Evolutionary conservation across 2,888 invertebrate species (phyloP).

Genomic region (Lysandra bellargus): DNA sequence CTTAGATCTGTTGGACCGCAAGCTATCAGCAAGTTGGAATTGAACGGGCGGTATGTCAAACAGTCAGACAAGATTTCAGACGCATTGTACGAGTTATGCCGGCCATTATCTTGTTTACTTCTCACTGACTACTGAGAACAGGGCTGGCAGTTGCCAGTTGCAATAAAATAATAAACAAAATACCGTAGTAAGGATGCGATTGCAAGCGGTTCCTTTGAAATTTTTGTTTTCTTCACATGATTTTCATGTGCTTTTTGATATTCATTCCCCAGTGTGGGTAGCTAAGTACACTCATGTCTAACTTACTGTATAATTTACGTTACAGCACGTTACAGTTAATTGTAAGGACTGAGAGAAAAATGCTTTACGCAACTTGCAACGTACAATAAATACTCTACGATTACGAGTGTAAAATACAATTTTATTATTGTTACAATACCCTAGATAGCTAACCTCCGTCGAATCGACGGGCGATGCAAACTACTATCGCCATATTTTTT

Average conservation of each 20-base stretch:
- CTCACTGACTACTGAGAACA: constrained; percentile 52
- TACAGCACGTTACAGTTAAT: neutral
- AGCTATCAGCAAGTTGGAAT: constrained; percentile 48
- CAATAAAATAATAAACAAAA: neutral
- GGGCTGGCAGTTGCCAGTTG: constrained; percentile 41
- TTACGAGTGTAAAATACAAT: no score
- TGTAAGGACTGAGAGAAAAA: neutral
- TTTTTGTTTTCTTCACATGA: neutral
- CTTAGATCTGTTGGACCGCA: constrained; percentile 38
- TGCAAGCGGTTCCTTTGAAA: neutral
- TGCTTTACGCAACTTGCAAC: neutral
- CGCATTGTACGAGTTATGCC: constrained; percentile 73
- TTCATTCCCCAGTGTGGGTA: no score
- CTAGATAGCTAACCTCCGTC: no score
- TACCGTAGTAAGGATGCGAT: neutral
- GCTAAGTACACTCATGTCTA: no score
- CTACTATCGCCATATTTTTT: no score
- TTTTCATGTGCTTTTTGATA: neutral
- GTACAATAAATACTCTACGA: neutral
- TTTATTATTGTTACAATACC: no score
- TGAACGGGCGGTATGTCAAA: constrained; percentile 70
- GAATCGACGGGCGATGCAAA: no score
- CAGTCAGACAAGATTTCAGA: constrained; percentile 77
- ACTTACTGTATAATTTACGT: neutral
- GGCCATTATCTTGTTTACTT: constrained; percentile 59